Percentiles rank a stretch among this genome's conserved stretches.
phyloP scores from a whole-genome alignment of 2,113 vertebrate genomes.

The Cochlearius cochlearius region DNA sequence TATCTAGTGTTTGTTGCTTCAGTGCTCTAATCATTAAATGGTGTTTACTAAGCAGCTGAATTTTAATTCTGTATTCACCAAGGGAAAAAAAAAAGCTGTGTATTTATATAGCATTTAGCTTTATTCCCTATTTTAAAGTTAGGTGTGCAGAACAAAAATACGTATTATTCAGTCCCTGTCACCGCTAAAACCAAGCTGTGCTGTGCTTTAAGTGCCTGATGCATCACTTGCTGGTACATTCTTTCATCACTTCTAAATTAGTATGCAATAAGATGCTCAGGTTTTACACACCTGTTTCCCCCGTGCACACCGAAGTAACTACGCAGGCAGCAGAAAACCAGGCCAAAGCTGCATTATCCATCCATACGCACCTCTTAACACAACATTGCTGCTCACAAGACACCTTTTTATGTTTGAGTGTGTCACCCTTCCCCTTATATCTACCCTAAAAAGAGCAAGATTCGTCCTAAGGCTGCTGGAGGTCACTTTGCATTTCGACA shows the following conservation, averaged over 20 bases:
- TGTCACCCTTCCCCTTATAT: background rate
- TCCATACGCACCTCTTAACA: accelerated
- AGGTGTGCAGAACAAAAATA: background rate
- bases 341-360: background rate
- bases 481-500: background rate
- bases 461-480: background rate
- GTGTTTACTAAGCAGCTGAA: background rate
- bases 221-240: background rate
- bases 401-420: accelerated
- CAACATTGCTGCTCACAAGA: background rate
- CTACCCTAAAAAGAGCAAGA: background rate
- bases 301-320: background rate
- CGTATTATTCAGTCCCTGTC: background rate
- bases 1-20: background rate
- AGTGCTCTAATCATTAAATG: background rate
- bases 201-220: background rate
- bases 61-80: background rate
- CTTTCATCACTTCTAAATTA: background rate
- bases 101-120: background rate
- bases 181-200: background rate
- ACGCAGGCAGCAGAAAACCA: background rate
- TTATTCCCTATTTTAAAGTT: background rate
- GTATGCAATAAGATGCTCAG: background rate
- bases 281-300: background rate
- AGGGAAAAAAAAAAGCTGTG: background rate